Conservation (phyloP, 2,113 vertebrate genomes). For the Genyomyrus donnyi region DNA sequence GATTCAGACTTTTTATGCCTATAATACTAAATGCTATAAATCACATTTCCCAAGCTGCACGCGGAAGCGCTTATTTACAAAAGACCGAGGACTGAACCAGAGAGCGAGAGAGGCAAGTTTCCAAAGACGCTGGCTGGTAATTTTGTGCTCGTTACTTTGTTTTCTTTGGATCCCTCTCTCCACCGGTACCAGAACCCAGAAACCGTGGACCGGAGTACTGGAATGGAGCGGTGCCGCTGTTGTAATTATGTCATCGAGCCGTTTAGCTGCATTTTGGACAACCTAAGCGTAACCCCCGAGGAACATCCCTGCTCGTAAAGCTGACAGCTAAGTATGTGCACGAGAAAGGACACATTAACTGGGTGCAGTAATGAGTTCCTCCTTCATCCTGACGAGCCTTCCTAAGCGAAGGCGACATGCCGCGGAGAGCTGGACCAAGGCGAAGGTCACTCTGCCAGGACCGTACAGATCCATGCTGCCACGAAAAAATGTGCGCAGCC, state of each 20-base stretch:
- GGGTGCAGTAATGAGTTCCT: constrained; percentile 27
- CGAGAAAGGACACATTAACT: constrained; percentile 33
- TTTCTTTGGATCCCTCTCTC: constrained; percentile 51
- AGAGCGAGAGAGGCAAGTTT: constrained; percentile 38
- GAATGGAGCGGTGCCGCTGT: constrained; percentile 34
- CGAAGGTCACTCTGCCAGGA: background rate
- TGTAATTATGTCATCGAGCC: constrained; percentile 32
- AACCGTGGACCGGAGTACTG: constrained; percentile 34
- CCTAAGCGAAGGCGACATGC: background rate
- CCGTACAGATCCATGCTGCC: background rate
- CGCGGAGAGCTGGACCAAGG: background rate
- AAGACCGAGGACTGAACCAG: constrained; percentile 36
- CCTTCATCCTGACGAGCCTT: constrained; percentile 13
- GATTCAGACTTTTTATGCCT: constrained; percentile 30
- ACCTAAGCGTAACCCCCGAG: constrained; percentile 33
- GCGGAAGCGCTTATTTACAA: constrained; percentile 49
- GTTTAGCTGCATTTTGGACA: constrained; percentile 27
- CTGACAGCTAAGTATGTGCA: constrained; percentile 34
- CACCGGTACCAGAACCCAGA: constrained; percentile 43
- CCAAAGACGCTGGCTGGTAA: constrained; percentile 48
- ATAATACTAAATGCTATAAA: constrained; percentile 31
- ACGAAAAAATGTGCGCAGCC: background rate
- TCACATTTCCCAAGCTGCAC: constrained; percentile 39
- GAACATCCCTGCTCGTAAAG: constrained; percentile 41
- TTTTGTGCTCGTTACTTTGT: constrained; percentile 46